phyloP scores from a whole-genome alignment of 2,113 vertebrate species.

The Melanostigma gelatinosum region DNA sequence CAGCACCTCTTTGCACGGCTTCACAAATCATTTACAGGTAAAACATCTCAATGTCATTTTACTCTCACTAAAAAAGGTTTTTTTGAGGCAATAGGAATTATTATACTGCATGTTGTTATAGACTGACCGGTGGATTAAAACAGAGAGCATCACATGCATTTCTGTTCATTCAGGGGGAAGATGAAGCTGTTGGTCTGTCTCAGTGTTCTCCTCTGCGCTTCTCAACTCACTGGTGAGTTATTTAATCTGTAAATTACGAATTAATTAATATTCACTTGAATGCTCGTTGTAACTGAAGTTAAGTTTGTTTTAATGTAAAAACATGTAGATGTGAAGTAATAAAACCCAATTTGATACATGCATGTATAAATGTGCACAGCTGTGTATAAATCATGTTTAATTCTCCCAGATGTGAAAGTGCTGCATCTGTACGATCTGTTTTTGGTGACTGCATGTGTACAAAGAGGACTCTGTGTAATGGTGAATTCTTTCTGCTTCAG shows the following conservation, averaged over 20 bases:
- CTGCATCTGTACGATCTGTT: slow-evolving; percentile 21
- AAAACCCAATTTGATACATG: background rate
- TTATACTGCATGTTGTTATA: background rate
- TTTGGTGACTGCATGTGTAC: slow-evolving; percentile 37
- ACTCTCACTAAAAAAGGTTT: background rate
- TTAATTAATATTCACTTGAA: background rate
- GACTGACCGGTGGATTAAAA: background rate
- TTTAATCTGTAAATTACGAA: background rate
- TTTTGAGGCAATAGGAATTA: too few species aligned
- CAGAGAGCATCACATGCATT: fast-evolving
- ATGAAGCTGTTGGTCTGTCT: slow-evolving; percentile 79
- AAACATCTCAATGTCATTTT: slow-evolving; percentile 3
- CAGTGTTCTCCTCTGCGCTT: slow-evolving; percentile 61
- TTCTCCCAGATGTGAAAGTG: slow-evolving; percentile 13
- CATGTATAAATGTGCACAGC: background rate
- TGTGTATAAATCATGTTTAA: background rate
- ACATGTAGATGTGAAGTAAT: fast-evolving
- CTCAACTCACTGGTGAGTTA: slow-evolving; percentile 74
- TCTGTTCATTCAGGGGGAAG: slow-evolving; percentile 20
- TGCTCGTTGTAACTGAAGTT: background rate
- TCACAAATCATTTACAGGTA: slow-evolving; percentile 53
- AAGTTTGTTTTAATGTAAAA: background rate
- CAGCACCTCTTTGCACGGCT: slow-evolving; percentile 35
- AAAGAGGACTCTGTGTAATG: slow-evolving; percentile 62
- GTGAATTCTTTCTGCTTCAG: slow-evolving; percentile 28